Conservation (phyloP, 2,888 invertebrate species). For the Callosobruchus maculatus region DNA sequence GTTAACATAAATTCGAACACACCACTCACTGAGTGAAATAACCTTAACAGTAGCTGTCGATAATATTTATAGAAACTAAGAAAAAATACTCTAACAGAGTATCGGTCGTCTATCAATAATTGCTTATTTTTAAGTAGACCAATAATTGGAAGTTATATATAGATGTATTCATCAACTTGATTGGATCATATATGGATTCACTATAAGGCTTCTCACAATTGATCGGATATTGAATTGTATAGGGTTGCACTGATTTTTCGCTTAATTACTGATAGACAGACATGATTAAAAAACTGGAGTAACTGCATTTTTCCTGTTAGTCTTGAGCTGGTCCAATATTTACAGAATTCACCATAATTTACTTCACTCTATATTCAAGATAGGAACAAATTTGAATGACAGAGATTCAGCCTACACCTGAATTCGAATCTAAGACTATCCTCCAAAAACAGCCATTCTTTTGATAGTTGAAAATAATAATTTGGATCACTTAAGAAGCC, state of each 20-base stretch:
- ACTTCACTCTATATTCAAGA: too few species aligned
- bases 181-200: slow-evolving; percentile 14
- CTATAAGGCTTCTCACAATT: slow-evolving; percentile 12
- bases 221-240: not conserved
- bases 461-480: too few species aligned
- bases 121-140: not conserved
- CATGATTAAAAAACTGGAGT: too few species aligned
- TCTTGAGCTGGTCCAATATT: too few species aligned
- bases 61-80: not conserved
- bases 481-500: too few species aligned
- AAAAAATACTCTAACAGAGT: too few species aligned
- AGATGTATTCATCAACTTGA: slow-evolving; percentile 8
- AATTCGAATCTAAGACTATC: too few species aligned
- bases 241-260: not conserved
- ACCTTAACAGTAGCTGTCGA: not conserved
- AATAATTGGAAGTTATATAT: not conserved
- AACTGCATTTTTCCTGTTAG: too few species aligned
- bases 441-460: too few species aligned
- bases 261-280: not conserved
- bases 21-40: not conserved
- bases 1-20: not conserved
- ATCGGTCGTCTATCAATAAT: not conserved
- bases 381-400: too few species aligned
- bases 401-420: too few species aligned
- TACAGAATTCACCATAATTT: too few species aligned